phyloP scores from a whole-genome alignment of 2,797 vertebrate genomes.

The Sorex maritimensis region DNA sequence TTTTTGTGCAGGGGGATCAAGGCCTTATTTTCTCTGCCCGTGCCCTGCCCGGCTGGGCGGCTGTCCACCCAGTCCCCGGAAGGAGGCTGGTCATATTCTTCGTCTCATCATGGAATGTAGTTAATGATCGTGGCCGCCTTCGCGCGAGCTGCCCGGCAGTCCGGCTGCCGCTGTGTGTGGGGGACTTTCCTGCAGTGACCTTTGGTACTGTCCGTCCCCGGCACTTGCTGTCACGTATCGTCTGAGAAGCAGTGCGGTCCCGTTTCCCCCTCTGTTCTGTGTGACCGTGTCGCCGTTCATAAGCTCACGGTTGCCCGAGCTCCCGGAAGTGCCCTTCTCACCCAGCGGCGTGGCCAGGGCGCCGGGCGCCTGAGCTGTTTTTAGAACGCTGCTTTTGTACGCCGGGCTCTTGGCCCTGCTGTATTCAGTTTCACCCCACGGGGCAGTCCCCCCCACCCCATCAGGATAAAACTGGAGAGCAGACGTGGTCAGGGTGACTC shows the following conservation, averaged over 20 bases:
- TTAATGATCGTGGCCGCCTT: slow-evolving; percentile 13
- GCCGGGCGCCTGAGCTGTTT: slow-evolving; percentile 15
- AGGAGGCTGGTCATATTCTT: neutral
- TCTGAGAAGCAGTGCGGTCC: slow-evolving; percentile 30
- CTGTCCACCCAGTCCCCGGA: neutral
- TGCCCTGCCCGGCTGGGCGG: no score
- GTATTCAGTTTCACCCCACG: slow-evolving; percentile 42
- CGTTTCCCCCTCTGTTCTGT: neutral
- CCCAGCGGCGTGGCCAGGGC: neutral
- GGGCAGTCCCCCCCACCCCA: slow-evolving; percentile 2
- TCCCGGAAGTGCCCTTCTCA: neutral
- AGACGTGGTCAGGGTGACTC: slow-evolving; percentile 19
- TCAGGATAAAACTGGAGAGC: slow-evolving; percentile 45
- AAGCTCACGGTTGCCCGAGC: slow-evolving; percentile 42
- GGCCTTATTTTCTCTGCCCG: no score
- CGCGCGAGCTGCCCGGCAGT: neutral
- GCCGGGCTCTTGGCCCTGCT: slow-evolving; percentile 23
- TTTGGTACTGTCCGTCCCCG: neutral
- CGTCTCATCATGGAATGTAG: neutral
- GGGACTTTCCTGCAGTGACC: neutral
- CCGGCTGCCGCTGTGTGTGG: neutral
- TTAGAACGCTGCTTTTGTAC: slow-evolving; percentile 77
- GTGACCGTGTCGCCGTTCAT: slow-evolving; percentile 36
- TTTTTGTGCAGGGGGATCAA: no score
- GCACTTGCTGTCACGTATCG: neutral